Evolutionary conservation across 2,888 invertebrate genomes (phyloP).

Genomic region (Chloromyia formosa): DNA sequence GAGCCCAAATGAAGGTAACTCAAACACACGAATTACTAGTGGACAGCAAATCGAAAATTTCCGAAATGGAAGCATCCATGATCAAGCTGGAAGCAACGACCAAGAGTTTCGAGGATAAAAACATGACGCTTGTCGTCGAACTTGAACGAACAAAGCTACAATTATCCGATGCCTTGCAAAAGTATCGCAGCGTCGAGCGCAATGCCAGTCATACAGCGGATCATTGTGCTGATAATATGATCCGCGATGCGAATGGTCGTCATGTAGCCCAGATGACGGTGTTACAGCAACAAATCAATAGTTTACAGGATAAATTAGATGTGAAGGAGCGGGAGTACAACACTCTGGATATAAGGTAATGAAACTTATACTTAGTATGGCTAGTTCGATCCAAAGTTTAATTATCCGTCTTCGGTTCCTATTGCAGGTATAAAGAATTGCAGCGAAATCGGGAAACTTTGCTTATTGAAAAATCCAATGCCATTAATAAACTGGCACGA

Average conservation of each 20-base stretch:
- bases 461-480: constrained; percentile 70
- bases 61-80: constrained; percentile 59
- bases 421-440: constrained; percentile 67
- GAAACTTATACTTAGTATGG: not conserved
- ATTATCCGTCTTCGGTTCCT: too few species aligned
- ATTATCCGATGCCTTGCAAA: constrained; percentile 65
- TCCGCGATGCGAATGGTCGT: constrained; percentile 65
- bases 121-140: constrained; percentile 67
- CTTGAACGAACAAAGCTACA: constrained; percentile 67
- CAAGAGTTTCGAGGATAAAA: constrained; percentile 61
- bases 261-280: constrained; percentile 65
- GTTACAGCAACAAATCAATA: constrained; percentile 65
- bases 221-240: constrained; percentile 57
- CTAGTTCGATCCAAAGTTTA: not conserved
- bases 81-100: constrained; percentile 62
- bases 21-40: constrained; percentile 73
- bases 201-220: constrained; percentile 59
- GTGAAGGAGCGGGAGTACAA: constrained; percentile 67
- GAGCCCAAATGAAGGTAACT: constrained; percentile 68
- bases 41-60: constrained; percentile 61
- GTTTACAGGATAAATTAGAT: constrained; percentile 62
- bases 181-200: constrained; percentile 61
- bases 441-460: constrained; percentile 70
- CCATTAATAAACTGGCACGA: constrained; percentile 70
- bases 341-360: constrained; percentile 64